Evolutionary conservation across 2,113 vertebrate species (phyloP).

Genomic region (Candoia aspera): DNA sequence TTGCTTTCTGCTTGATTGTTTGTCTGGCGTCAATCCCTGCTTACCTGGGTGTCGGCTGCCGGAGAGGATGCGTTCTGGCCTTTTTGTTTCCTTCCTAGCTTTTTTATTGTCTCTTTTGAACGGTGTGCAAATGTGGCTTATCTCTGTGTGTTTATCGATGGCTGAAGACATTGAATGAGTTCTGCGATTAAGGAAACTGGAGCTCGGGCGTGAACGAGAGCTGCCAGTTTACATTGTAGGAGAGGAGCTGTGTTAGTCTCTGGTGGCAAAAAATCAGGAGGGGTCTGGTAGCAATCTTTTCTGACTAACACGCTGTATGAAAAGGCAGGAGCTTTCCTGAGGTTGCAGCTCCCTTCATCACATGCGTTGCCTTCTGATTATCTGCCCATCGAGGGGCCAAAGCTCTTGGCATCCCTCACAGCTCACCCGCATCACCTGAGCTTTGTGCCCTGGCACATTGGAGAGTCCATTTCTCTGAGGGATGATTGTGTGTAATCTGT

Average conservation of each 20-base stretch:
- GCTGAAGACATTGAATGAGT: not conserved
- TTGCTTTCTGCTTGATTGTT: too few relatives aligned
- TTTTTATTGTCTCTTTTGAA: not conserved
- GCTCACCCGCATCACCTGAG: not conserved
- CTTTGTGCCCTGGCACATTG: conserved; percentile 34
- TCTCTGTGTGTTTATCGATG: not conserved
- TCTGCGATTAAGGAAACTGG: not conserved
- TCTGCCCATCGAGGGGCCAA: not conserved
- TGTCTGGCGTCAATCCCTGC: not conserved
- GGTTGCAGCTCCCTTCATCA: not conserved
- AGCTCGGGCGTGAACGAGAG: conserved; percentile 7
- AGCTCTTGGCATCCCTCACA: conserved; percentile 10
- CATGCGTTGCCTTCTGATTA: not conserved
- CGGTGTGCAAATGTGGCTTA: not conserved
- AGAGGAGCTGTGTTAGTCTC: not conserved
- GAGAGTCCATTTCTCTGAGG: conserved; percentile 21
- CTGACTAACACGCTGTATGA: not conserved
- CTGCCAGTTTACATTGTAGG: not conserved
- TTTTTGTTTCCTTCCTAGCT: not conserved
- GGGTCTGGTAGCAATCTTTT: not conserved
- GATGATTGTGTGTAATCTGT: conserved; percentile 31
- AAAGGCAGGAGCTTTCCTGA: not conserved
- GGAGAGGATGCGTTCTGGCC: not conserved
- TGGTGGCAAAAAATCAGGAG: not conserved
- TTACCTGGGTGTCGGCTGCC: not conserved